phyloP scores from a whole-genome alignment of 2,797 vertebrate genomes.

The Anniella stebbinsi region DNA sequence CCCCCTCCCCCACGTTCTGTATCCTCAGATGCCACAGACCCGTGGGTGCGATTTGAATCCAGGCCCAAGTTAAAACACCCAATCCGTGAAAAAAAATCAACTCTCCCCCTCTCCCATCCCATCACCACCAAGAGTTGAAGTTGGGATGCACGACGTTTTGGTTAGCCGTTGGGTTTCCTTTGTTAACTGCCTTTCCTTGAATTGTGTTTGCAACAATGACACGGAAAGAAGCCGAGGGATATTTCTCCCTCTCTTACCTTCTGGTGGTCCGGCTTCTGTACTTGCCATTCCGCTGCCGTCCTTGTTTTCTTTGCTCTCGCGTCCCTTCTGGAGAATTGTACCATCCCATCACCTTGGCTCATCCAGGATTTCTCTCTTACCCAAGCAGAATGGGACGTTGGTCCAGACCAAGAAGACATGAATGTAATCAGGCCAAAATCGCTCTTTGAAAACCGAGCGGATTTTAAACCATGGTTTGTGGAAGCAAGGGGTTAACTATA shows the following conservation, averaged over 20 bases:
- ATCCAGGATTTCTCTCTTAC: neutral
- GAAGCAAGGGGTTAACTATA: neutral
- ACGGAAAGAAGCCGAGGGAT: conserved; percentile 15
- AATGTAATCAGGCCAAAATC: neutral
- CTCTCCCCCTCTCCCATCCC: too few species aligned
- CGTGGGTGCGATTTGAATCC: too few species aligned
- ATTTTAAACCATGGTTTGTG: neutral
- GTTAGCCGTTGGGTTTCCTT: conserved; percentile 58
- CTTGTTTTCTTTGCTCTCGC: accelerated
- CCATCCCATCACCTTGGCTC: neutral
- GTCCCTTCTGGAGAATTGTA: accelerated
- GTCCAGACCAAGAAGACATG: neutral
- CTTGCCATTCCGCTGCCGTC: conserved; percentile 30
- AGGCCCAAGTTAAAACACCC: neutral
- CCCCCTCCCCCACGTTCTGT: neutral
- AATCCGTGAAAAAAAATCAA: neutral
- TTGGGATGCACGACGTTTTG: conserved; percentile 2
- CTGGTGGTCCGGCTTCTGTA: conserved; percentile 1
- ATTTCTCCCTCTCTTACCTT: conserved; percentile 36
- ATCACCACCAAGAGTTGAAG: neutral
- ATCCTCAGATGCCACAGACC: neutral
- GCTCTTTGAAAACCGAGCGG: neutral
- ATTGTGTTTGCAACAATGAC: neutral
- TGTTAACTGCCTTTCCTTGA: neutral
- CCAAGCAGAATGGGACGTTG: neutral